These are phyloP conservation scores for Macrocentrus cingulum DNA, from an alignment of 1,140 invertebrate genomes.

Conservation along the genomic window DNA sequence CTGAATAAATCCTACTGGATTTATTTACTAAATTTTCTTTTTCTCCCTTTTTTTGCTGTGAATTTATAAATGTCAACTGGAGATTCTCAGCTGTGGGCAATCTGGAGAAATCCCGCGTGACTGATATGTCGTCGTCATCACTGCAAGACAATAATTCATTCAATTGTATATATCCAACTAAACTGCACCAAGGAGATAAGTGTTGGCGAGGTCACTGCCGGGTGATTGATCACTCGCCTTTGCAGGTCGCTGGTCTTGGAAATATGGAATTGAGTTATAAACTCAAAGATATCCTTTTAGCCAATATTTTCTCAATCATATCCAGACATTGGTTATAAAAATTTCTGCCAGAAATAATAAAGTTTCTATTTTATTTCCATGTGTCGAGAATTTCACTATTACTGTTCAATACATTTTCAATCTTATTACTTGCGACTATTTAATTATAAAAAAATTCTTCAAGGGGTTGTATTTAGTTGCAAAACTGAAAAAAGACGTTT, in stretches of 20 bases:
- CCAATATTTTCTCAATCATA: not conserved
- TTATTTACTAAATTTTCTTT: not conserved
- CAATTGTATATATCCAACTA: too few species aligned
- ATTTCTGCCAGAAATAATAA: too few species aligned
- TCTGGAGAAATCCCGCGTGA: not conserved
- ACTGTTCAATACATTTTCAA: too few species aligned
- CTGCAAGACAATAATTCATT: constrained; percentile 9
- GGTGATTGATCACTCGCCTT: constrained; percentile 18
- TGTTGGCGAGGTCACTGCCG: constrained; percentile 6
- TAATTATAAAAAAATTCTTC: too few species aligned
- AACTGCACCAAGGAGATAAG: constrained; percentile 16
- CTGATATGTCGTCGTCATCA: not conserved
- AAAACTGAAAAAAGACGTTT: too few species aligned
- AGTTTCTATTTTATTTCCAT: too few species aligned
- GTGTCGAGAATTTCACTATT: too few species aligned
- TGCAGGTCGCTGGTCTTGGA: not conserved
- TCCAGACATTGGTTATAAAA: too few species aligned
- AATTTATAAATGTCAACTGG: not conserved
- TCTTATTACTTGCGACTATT: too few species aligned
- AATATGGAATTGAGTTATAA: constrained; percentile 16
- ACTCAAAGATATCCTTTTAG: not conserved
- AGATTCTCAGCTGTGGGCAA: too few species aligned
- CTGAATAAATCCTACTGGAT: not conserved
- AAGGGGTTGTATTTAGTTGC: too few species aligned
- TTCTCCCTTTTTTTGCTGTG: too few species aligned